These are phyloP conservation scores for Diadromus collaris DNA, from an alignment of 2,888 invertebrate genomes.

Conservation along the genomic window DNA sequence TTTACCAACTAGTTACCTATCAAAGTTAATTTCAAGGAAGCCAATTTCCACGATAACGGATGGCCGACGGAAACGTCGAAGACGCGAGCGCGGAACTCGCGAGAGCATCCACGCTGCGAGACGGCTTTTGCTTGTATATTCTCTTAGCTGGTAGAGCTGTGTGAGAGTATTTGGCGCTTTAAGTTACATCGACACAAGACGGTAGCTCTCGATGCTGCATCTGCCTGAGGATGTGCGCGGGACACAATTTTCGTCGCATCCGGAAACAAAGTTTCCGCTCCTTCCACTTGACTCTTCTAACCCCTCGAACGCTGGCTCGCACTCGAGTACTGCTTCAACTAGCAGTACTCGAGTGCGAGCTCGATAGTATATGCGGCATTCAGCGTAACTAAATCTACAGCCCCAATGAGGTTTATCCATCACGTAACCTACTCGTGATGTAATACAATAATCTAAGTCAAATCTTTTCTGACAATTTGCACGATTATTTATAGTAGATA, in stretches of 20 bases:
- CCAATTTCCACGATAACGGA: slow-evolving; percentile 68
- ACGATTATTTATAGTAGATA: neutral
- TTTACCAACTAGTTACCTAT: slow-evolving; percentile 22
- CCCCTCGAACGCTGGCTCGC: neutral
- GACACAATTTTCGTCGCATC: slow-evolving; percentile 55
- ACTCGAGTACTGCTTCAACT: neutral
- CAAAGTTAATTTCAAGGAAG: slow-evolving; percentile 60
- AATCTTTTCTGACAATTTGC: neutral
- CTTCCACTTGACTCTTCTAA: neutral
- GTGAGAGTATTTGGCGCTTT: slow-evolving; percentile 16
- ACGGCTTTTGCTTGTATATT: neutral
- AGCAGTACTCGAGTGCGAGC: too few relatives aligned
- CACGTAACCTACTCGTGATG: neutral
- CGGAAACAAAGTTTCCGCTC: slow-evolving; percentile 52
- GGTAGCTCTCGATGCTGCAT: neutral
- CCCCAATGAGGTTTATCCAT: neutral
- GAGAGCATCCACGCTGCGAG: slow-evolving; percentile 21
- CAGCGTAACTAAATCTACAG: slow-evolving; percentile 3
- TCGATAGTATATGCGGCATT: slow-evolving; percentile 2
- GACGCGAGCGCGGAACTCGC: slow-evolving; percentile 54
- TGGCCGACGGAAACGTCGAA: slow-evolving; percentile 68
- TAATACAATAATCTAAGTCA: neutral
- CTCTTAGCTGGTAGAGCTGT: neutral
- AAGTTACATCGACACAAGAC: slow-evolving; percentile 18
- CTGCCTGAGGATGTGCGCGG: slow-evolving; percentile 25